Base-by-base conservation (phyloP, 2,113 vertebrate species). In the Dolichotis patagonum region DNA sequence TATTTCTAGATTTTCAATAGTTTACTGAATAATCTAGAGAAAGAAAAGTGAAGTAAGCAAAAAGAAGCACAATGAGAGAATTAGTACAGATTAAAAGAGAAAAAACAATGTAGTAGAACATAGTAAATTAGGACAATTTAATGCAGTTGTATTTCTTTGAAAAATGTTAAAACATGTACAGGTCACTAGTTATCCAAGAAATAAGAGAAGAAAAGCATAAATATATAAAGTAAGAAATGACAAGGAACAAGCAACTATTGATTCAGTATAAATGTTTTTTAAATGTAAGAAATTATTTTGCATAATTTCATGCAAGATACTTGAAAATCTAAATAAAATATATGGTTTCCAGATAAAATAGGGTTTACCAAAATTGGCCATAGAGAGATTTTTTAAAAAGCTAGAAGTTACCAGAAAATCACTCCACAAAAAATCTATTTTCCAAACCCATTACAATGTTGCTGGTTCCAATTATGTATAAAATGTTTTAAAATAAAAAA, bases 141-240 rank as follows among this genome's bases (percentile, higher is more conserved):
- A 69, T 41, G 75, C 56, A 82, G 9, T 49, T 28, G 9, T n/a
- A 1, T 82, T 86, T 82, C 49, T 78, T n/a, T 20, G 19, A 90
- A 69, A 83, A 43, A 24, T 30, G n/a, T 63, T 30, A 32, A 52
- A 26, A 62, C 30, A 73, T 43, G 41, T 22, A 49, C 28, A 49
- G 54, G 20, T 14, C 11, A 60, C 12, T 77, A 43, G 87, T 83
- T 96, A 83, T 41, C 77, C 35, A 96, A 91, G 75, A 94, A 88
- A 88, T 88, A 92, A 54, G 26, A 7, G 11, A 28, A 83, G 6
- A 78, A 41, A 84, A n/a, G 35, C 12, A 91, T 17, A 88, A 46
- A 78, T 88, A 78, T 7, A 69, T 14, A 84, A 91, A 91, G 54
- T 22, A 83, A 67, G 16, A 92, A 95, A 56, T 56, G 49, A 80